A percentile compares a stretch with the other conserved stretches of the same genome.
Conservation (phyloP, 2,797 vertebrate genomes). For the Lateolabrax maculatus region DNA sequence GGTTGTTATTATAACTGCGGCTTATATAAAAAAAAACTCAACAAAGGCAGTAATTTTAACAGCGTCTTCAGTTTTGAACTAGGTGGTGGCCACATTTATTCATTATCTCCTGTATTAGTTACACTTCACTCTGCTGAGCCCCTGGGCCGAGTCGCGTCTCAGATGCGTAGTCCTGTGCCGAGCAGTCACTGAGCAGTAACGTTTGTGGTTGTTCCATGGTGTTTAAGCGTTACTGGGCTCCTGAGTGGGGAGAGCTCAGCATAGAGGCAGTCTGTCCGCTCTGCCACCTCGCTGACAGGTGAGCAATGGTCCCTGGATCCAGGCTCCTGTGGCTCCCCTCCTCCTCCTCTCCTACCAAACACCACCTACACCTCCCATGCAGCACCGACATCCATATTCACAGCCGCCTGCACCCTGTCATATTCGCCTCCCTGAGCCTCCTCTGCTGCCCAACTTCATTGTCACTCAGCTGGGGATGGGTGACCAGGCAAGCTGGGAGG, state of each 20-base stretch:
- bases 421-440: constrained; percentile 69
- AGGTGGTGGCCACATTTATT: constrained; percentile 22
- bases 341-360: constrained; percentile 35
- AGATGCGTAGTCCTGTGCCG: constrained; percentile 37
- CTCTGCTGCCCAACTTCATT: constrained; percentile 65
- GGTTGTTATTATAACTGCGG: background rate
- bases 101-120: constrained; percentile 42
- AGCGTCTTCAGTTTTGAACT: constrained; percentile 9
- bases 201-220: constrained; percentile 50
- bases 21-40: background rate
- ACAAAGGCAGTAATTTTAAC: constrained; percentile 1
- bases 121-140: constrained; percentile 33
- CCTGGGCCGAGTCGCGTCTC: constrained; percentile 19
- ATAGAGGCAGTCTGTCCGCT: constrained; percentile 61
- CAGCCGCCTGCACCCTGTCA: constrained; percentile 71
- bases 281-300: constrained; percentile 69
- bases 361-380: constrained; percentile 25
- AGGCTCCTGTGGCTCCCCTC: constrained; percentile 32
- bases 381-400: constrained; percentile 76
- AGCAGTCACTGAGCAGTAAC: constrained; percentile 56
- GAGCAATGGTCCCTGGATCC: constrained; percentile 55
- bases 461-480: constrained; percentile 72
- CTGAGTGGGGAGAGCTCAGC: constrained; percentile 42
- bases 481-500: constrained; percentile 63
- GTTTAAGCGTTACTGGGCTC: constrained; percentile 57